Conservation (phyloP, 2,113 vertebrate genomes). For the Dipodomys stephensi region DNA sequence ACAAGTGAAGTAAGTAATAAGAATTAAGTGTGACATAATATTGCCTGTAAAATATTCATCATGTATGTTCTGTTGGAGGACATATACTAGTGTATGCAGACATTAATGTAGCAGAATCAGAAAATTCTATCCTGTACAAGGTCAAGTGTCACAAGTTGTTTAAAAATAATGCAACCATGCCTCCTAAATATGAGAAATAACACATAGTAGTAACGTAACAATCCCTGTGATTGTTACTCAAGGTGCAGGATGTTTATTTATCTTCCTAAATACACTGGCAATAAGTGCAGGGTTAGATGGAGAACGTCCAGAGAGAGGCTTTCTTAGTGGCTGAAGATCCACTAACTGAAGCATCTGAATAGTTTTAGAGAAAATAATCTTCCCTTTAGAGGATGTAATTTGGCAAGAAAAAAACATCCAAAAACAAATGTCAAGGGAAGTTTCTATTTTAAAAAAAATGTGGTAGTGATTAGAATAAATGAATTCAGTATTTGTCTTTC, state of each 20-base stretch:
- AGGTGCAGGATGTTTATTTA: background rate
- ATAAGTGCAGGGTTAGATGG: background rate
- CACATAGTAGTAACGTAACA: background rate
- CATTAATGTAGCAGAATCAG: background rate
- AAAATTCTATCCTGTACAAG: background rate
- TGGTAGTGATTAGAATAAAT: background rate
- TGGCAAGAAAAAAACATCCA: background rate
- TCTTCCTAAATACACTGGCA: background rate
- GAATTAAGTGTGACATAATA: background rate
- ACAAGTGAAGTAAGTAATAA: background rate
- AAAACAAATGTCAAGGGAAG: background rate
- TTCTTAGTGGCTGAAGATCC: background rate
- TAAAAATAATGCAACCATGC: background rate
- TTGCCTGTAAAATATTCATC: background rate
- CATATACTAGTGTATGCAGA: background rate
- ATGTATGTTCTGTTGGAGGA: background rate
- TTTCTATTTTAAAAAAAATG: conserved; percentile 5
- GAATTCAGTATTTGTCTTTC: background rate
- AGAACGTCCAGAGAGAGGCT: background rate
- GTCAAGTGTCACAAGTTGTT: background rate
- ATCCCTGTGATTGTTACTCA: accelerated
- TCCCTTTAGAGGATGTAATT: background rate
- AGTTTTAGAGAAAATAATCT: background rate
- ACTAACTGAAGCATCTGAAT: background rate
- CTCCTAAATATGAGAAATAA: background rate